Evolutionary conservation across 2,888 invertebrate species (phyloP), one percentile per base, ranked within the genome.

Genomic region (Yponomeuta sedellus): DNA sequence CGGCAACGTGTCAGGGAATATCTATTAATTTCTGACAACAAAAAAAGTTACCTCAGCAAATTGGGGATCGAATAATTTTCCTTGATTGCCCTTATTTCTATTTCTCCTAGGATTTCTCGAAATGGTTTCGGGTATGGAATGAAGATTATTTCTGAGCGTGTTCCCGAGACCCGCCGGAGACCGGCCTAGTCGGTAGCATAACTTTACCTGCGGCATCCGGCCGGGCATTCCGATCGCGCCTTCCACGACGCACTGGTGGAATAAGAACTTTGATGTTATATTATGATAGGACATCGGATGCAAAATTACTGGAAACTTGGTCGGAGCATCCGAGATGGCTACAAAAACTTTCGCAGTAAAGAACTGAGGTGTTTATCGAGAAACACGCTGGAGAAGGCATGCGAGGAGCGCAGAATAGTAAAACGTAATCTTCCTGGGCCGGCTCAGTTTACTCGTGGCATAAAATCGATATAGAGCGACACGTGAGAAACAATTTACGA

Each of bases 131-230:
- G 12, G 44, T 16, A 52, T 2, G 44, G 12, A 52, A 52, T 52
- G 0, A 52, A 12, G 4, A 52, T 52, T 52, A 28, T 34, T 28
- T 34, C 22, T 28, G 8, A 28, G 61, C 22, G 28, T 61, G 10
- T 10, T 8, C 34, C 34, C 61, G 28, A 25, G 28, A 34, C 12
- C 28, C 65, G 67, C 28, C 79, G 75, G 73, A 69, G 68, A 71
- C 72, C 72, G 72, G 77, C 75, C 77, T 77, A 76, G 10, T 75
- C 74, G 77, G 74, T 77, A 72, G 77, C 71, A 67, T 52, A 61
- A 28, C 58, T 77, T 78, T 86, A 86, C 88, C 86, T 87, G 79
- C 77, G 79, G 82, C 85, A 86, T 88, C 87, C 88, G 86, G 82
- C 78, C 44, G 79, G 74, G 75, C 83, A 85, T 85, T 81, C 85